Percentiles rank a stretch among this genome's conserved stretches.
Evolutionary conservation across 2,797 vertebrate species (phyloP).

Genomic region (Nothura maculosa): DNA sequence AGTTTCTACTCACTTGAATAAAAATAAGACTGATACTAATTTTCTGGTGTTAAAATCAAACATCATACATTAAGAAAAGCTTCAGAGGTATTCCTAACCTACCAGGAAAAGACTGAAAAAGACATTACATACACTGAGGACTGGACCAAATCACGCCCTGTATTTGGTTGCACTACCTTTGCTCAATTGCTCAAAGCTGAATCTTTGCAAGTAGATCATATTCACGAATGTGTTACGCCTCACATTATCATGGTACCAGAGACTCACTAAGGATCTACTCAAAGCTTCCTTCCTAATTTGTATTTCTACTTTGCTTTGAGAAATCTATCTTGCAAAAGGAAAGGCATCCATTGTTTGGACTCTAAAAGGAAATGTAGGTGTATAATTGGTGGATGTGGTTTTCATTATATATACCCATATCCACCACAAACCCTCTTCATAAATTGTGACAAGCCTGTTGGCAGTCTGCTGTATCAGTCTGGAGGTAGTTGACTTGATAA

Average conservation of each 20-base stretch:
- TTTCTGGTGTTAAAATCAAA: constrained; percentile 6
- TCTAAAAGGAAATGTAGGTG: constrained; percentile 61
- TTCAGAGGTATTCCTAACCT: not conserved
- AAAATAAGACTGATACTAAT: not conserved
- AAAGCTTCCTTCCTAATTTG: constrained; percentile 47
- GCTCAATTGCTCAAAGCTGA: not conserved
- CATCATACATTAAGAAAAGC: not conserved
- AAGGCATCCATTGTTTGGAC: constrained; percentile 34
- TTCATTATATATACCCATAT: constrained; percentile 28
- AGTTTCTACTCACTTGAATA: not conserved
- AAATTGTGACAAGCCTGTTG: constrained; percentile 52
- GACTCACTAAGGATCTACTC: constrained; percentile 50
- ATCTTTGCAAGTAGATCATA: constrained; percentile 41
- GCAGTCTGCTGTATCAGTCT: constrained; percentile 54
- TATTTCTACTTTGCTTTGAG: constrained; percentile 53
- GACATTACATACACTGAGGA: not conserved
- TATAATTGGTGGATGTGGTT: constrained; percentile 66
- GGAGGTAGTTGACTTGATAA: constrained; percentile 56
- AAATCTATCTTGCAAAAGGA: constrained; percentile 45
- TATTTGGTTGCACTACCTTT: constrained; percentile 8
- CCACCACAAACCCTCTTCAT: constrained; percentile 43
- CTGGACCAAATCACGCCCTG: not conserved
- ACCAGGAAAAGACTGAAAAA: not conserved
- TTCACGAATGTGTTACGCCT: constrained; percentile 6
- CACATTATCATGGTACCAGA: constrained; percentile 5